Evolutionary conservation across 2,888 invertebrate genomes (phyloP), one percentile per base, ranked within the genome.

Genomic region (Agonopterix alstromeriana): DNA sequence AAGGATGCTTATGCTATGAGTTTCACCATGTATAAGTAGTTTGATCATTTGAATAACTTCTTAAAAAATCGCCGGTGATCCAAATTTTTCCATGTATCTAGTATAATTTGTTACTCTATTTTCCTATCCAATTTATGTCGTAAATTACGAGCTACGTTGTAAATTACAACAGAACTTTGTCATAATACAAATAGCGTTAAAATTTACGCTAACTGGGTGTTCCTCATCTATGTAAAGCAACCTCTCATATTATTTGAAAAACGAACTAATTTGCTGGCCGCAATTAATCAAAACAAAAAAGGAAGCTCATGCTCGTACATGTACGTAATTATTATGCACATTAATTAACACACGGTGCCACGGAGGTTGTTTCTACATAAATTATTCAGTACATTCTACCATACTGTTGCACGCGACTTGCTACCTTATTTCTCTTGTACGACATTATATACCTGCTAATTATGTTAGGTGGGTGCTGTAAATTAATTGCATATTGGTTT

Each of bases 201-300:
- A 42, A 45, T 38, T 36, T 36, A 47, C 46, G 43, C 48, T 48
- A 49, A 38, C 45, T 48, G 48, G 49, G 49, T 52, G 48, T 51
- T 53, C 51, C 54, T 53, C 27, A 43, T 38, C 48, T 48, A 47
- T 40, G 17, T 36, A 44, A 8, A 40, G 8, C 8, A 35, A 35
- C 43, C 56, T 45, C 46, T 58, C 56, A 67, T 58, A 65, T 66
- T 76, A 69, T 73, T 68, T 65, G 63, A 67, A 69, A 65, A 70
- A 70, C 63, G 58, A 78, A 73, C 77, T 80, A 82, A 85, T 82
- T 83, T 80, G 70, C 77, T 72, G 68, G 65, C 60, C 58, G 67
- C 66, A 82, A 87, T 87, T 87, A 86, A 88, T 88, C 87, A 88
- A 73, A 78, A 74, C 76, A 76, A 80, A 86, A 81, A 85, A 82